Percentiles rank a stretch among this genome's conserved stretches.
Conservation (phyloP, 2,888 invertebrate species). For the Pollenia angustigena region DNA sequence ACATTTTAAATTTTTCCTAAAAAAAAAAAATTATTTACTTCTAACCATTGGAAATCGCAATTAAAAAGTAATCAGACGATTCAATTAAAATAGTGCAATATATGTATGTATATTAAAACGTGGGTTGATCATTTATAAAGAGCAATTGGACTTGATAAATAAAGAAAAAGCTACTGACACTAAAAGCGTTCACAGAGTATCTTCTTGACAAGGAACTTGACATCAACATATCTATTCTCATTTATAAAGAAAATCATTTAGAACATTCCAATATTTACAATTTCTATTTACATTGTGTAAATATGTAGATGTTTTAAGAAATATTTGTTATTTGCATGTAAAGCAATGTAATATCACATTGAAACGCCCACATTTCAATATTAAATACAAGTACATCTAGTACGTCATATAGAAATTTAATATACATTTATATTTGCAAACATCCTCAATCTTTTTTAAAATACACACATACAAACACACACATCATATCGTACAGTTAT, state of each 20-base stretch:
- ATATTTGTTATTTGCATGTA: neutral
- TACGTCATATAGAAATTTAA: neutral
- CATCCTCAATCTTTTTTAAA: neutral
- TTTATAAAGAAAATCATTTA: neutral
- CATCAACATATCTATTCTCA: too few relatives aligned
- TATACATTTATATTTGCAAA: neutral
- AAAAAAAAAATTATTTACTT: too few relatives aligned
- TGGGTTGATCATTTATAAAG: too few relatives aligned
- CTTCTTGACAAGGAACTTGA: too few relatives aligned
- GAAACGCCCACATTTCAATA: constrained; percentile 32
- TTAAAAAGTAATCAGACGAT: too few relatives aligned
- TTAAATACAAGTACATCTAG: constrained; percentile 8
- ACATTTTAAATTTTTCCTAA: too few relatives aligned
- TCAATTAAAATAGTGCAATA: too few relatives aligned
- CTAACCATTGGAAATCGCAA: too few relatives aligned
- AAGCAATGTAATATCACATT: constrained; percentile 27
- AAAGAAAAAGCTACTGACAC: neutral
- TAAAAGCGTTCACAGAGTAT: neutral
- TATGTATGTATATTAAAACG: too few relatives aligned
- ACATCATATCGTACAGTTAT: neutral
- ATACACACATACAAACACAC: neutral
- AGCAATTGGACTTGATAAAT: too few relatives aligned
- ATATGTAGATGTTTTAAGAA: neutral
- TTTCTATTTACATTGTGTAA: neutral
- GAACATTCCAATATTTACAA: neutral